These are phyloP conservation scores for Drosophila melanogaster DNA, from an alignment of 1,140 invertebrate genomes.

Conservation along the genomic window DNA sequence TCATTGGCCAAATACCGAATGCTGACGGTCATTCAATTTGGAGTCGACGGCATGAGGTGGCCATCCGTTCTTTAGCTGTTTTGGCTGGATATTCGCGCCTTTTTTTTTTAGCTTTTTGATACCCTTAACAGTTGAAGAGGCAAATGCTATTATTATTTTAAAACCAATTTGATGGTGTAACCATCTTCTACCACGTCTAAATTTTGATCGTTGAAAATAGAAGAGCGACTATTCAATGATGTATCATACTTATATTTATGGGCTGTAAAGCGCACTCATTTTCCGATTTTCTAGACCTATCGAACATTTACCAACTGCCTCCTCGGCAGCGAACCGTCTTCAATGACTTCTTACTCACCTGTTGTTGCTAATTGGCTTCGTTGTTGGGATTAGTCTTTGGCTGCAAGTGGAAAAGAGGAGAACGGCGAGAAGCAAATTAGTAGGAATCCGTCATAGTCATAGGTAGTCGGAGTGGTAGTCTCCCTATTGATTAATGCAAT, in stretches of 20 bases:
- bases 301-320: too few species aligned
- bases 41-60: conserved; percentile 13
- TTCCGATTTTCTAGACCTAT: too few species aligned
- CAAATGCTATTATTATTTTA: too few species aligned
- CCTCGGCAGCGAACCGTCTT: conserved; percentile 12
- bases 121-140: background rate
- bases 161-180: too few species aligned
- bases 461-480: background rate
- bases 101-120: background rate
- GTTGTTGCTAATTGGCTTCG: conserved; percentile 21
- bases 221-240: too few species aligned
- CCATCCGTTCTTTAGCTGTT: conserved; percentile 27
- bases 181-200: too few species aligned
- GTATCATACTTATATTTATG: too few species aligned
- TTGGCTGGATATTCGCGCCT: background rate
- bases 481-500: conserved; percentile 40
- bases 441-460: conserved; percentile 15
- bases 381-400: conserved; percentile 17
- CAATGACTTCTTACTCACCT: conserved; percentile 28
- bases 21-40: conserved; percentile 39
- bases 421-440: conserved; percentile 14
- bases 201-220: too few species aligned
- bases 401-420: conserved; percentile 20
- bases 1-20: conserved; percentile 17
- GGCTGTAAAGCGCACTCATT: too few species aligned